Percentiles rank a stretch among this genome's conserved stretches.
Conservation (phyloP, 2,113 vertebrate species). For the Triplophysa tibetana region DNA sequence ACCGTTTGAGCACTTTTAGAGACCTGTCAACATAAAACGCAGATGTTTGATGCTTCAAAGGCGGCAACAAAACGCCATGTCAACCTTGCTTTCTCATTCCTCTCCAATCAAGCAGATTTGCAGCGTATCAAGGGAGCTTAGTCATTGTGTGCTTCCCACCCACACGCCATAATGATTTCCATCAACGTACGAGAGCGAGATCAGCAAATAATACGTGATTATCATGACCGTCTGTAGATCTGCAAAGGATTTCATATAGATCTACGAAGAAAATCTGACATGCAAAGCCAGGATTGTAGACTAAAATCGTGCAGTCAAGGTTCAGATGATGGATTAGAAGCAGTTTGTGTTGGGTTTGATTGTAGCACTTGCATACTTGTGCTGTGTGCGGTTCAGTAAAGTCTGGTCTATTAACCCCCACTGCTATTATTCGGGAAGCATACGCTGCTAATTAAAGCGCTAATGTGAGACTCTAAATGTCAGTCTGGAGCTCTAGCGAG, state of each 20-base stretch:
- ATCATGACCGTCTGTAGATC: slow-evolving; percentile 43
- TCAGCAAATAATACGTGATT: slow-evolving; percentile 62
- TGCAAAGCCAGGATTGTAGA: not conserved
- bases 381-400: not conserved
- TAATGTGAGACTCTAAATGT: slow-evolving; percentile 40
- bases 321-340: not conserved
- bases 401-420: slow-evolving; percentile 13
- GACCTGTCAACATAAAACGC: not conserved
- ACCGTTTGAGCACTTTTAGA: slow-evolving; percentile 2
- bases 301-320: not conserved
- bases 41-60: slow-evolving; percentile 57
- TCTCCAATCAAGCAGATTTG: slow-evolving; percentile 61
- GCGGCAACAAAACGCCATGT: slow-evolving; percentile 49
- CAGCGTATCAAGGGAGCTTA: slow-evolving; percentile 61
- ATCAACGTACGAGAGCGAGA: slow-evolving; percentile 58
- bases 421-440: slow-evolving; percentile 12
- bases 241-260: slow-evolving; percentile 23
- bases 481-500: slow-evolving; percentile 11
- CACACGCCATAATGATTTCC: slow-evolving; percentile 58
- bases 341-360: slow-evolving; percentile 12
- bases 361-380: not conserved
- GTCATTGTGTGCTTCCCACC: slow-evolving; percentile 65
- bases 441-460: slow-evolving; percentile 36
- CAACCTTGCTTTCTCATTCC: slow-evolving; percentile 47
- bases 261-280: slow-evolving; percentile 6